A percentile compares a stretch with the other conserved stretches of the same genome.
Evolutionary conservation across 2,888 invertebrate genomes (phyloP).

Genomic region (Cephonodes hylas): DNA sequence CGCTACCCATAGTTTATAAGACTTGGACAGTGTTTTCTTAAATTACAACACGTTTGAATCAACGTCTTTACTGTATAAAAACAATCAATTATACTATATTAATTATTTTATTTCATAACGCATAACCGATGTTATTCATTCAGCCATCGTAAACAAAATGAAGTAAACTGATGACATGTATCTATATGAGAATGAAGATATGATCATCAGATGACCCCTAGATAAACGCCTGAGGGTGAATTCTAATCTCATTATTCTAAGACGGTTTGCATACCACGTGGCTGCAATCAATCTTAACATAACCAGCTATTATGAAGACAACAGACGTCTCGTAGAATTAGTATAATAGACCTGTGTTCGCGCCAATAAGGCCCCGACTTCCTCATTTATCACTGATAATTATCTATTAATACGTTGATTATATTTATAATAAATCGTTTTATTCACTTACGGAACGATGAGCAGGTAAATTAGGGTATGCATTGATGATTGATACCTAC

Average conservation of each 20-base stretch:
- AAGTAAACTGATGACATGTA: too few relatives aligned
- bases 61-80: too few relatives aligned
- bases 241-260: not conserved
- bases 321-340: not conserved
- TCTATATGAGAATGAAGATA: too few relatives aligned
- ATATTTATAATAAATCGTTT: not conserved
- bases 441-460: not conserved
- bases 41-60: too few relatives aligned
- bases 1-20: too few relatives aligned
- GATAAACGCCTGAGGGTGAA: not conserved
- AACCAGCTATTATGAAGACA: not conserved
- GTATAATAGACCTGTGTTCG: not conserved
- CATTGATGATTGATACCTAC: not conserved
- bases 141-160: too few relatives aligned
- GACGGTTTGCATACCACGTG: not conserved
- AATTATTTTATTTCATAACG: too few relatives aligned
- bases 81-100: too few relatives aligned
- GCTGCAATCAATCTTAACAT: not conserved
- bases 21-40: too few relatives aligned
- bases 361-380: not conserved
- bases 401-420: not conserved
- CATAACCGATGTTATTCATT: too few relatives aligned
- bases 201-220: not conserved
- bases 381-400: not conserved
- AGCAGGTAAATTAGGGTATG: not conserved